Evolutionary conservation across 2,113 vertebrate genomes (phyloP).

Genomic region (Heteronetta atricapilla): DNA sequence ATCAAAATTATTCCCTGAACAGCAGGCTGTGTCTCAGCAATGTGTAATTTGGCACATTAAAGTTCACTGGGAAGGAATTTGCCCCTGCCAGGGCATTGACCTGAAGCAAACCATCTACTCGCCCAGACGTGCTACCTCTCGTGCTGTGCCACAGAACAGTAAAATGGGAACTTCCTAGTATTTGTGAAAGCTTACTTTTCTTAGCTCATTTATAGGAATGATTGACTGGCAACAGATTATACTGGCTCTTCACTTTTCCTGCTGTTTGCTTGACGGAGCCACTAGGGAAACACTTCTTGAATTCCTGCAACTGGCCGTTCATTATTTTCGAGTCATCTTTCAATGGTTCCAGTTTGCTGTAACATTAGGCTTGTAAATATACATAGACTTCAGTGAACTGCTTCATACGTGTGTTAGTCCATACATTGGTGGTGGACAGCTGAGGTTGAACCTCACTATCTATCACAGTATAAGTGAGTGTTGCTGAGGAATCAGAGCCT

Average conservation of each 20-base stretch:
- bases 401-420: not conserved
- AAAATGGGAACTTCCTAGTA: not conserved
- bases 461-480: not conserved
- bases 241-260: not conserved
- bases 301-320: not conserved
- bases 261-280: not conserved
- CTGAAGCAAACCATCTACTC: not conserved
- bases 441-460: not conserved
- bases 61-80: not conserved
- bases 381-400: not conserved
- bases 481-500: not conserved
- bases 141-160: not conserved
- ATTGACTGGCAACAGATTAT: not conserved
- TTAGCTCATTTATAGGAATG: not conserved
- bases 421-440: rapidly evolving
- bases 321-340: not conserved
- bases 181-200: not conserved
- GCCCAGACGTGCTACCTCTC: not conserved
- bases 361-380: not conserved
- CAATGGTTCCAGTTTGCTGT: not conserved
- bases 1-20: not conserved
- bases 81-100: not conserved
- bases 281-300: not conserved
- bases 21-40: not conserved
- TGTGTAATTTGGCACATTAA: not conserved